Evolutionary conservation across 2,888 invertebrate genomes (phyloP).

Genomic region (Xestia sexstrigata): DNA sequence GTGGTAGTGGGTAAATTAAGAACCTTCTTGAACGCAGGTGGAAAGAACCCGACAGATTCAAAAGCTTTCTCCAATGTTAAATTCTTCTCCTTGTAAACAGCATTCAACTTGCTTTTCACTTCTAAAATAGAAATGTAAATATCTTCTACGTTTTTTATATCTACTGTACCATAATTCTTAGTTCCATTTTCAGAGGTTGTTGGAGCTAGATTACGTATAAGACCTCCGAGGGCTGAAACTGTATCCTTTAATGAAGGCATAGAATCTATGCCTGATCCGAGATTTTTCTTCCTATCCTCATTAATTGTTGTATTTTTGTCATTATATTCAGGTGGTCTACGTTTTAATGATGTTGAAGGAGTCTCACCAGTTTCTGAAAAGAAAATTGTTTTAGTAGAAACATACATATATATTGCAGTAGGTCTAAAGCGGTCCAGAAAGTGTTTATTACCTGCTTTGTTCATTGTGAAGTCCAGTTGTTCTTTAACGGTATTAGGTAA

Average conservation of each 20-base stretch:
- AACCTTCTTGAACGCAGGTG: constrained; percentile 12
- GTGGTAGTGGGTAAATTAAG: no score
- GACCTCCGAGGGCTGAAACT: neutral
- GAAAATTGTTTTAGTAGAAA: neutral
- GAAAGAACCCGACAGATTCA: constrained; percentile 9
- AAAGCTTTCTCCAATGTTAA: constrained; percentile 4
- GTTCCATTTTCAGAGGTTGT: neutral
- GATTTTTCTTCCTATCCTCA: constrained; percentile 19
- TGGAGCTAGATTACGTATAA: neutral
- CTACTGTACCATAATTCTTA: neutral
- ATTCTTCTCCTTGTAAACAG: neutral
- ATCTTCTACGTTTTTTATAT: constrained; percentile 18
- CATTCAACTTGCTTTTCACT: constrained; percentile 3
- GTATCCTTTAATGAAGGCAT: constrained; percentile 8
- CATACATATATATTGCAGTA: no score
- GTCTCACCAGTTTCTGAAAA: neutral
- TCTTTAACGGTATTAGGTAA: no score
- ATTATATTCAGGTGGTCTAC: constrained; percentile 1
- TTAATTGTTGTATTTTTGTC: neutral
- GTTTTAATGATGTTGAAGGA: constrained; percentile 20
- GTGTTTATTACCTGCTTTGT: no score
- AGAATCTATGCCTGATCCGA: constrained; percentile 4
- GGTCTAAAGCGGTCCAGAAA: no score
- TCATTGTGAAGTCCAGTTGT: no score
- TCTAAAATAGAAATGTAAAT: constrained; percentile 19